These are phyloP conservation scores for Leucopsar rothschildi DNA, from an alignment of 2,113 vertebrate genomes.

Conservation along the genomic window DNA sequence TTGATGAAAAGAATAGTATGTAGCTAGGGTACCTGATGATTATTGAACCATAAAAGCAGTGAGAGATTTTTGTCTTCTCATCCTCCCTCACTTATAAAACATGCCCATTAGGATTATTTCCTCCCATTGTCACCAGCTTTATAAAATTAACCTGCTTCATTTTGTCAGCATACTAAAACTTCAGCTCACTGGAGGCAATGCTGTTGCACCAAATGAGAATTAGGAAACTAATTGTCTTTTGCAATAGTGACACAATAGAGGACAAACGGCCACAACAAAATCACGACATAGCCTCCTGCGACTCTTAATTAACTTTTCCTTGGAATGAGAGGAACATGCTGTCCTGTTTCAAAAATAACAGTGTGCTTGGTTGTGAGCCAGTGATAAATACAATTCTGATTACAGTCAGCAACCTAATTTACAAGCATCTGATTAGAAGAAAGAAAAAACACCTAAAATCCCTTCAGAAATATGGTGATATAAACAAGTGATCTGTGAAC, in stretches of 20 bases:
- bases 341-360: constrained; percentile 39
- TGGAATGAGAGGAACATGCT: background rate
- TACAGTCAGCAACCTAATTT: constrained; percentile 27
- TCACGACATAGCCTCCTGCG: background rate
- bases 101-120: background rate
- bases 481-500: background rate
- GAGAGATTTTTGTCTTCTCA: background rate
- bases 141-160: background rate
- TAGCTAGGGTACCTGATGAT: background rate
- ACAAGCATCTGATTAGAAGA: background rate
- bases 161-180: background rate
- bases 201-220: background rate
- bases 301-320: constrained; percentile 5
- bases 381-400: constrained; percentile 40
- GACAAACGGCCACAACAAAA: background rate
- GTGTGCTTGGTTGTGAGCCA: constrained; percentile 19
- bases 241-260: background rate
- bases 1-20: background rate
- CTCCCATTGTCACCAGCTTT: background rate
- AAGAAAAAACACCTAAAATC: background rate
- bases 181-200: background rate
- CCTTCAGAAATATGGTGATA: background rate
- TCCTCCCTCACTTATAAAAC: background rate
- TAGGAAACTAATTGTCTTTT: background rate
- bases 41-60: background rate